These are phyloP conservation scores for Crepidodera aurea DNA, from an alignment of 2,888 invertebrate genomes.

Conservation along the genomic window DNA sequence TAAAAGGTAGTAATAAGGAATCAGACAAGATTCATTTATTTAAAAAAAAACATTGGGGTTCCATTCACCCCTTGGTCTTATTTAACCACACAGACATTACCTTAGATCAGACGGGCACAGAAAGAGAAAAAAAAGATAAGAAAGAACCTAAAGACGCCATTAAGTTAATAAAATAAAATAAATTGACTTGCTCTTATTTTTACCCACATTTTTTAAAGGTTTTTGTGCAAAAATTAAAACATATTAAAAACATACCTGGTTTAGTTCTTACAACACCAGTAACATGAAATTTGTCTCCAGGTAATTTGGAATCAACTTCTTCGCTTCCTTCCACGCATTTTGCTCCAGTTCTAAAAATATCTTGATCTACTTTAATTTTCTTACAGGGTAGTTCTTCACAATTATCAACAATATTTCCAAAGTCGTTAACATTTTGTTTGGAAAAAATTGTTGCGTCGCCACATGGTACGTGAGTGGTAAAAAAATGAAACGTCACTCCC, in stretches of 20 bases:
- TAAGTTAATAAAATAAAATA: no score
- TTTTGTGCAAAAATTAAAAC: no score
- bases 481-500: slow-evolving; percentile 79
- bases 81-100: no score
- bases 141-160: no score
- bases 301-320: slow-evolving; percentile 67
- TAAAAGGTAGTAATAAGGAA: no score
- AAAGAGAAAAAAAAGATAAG: no score
- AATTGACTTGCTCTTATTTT: no score
- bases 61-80: no score
- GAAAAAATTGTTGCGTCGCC: slow-evolving; percentile 91
- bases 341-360: slow-evolving; percentile 85
- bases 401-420: slow-evolving; percentile 40
- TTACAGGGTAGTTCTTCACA: slow-evolving; percentile 38
- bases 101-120: no score
- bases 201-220: no score
- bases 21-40: no score
- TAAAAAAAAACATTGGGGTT: no score
- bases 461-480: slow-evolving; percentile 88
- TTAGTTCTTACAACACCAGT: slow-evolving; percentile 82
- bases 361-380: slow-evolving; percentile 50
- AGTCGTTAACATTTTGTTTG: slow-evolving; percentile 60
- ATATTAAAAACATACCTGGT: slow-evolving; percentile 71
- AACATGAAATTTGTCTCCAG: slow-evolving; percentile 72
- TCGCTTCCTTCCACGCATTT: slow-evolving; percentile 72